These are phyloP conservation scores for Malthinus flaveolus DNA, from an alignment of 2,888 invertebrate genomes.

Conservation along the genomic window DNA sequence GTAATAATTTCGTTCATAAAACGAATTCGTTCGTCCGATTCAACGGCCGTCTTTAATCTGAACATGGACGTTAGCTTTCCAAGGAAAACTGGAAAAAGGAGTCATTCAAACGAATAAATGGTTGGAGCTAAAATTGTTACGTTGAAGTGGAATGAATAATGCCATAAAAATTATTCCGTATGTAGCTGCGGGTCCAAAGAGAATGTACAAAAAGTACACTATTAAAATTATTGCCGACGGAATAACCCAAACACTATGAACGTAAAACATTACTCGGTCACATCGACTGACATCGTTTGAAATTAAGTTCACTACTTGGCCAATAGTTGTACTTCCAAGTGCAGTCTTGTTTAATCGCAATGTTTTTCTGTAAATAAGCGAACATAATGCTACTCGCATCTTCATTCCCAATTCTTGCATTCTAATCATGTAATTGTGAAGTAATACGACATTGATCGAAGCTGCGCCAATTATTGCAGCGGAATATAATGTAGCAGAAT, in stretches of 20 bases:
- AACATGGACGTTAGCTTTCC: slow-evolving; percentile 73
- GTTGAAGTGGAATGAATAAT: slow-evolving; percentile 55
- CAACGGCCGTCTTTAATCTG: slow-evolving; percentile 75
- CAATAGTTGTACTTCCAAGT: slow-evolving; percentile 81
- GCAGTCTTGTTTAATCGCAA: slow-evolving; percentile 75
- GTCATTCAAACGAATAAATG: slow-evolving; percentile 35
- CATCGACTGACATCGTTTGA: slow-evolving; percentile 89
- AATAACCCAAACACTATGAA: slow-evolving; percentile 80
- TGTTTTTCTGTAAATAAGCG: slow-evolving; percentile 78
- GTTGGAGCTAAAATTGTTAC: slow-evolving; percentile 41
- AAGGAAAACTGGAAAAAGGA: slow-evolving; percentile 62
- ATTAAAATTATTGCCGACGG: slow-evolving; percentile 77
- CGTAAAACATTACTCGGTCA: slow-evolving; percentile 76
- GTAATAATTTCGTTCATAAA: slow-evolving; percentile 88
- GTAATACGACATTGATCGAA: slow-evolving; percentile 66
- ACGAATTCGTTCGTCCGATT: slow-evolving; percentile 87
- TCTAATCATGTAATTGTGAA: slow-evolving; percentile 82
- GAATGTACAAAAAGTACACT: slow-evolving; percentile 66
- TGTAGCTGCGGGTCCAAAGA: slow-evolving; percentile 59
- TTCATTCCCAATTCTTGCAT: slow-evolving; percentile 83
- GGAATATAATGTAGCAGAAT: slow-evolving; percentile 77
- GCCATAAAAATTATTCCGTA: slow-evolving; percentile 60
- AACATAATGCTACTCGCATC: slow-evolving; percentile 78
- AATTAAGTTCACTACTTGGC: slow-evolving; percentile 57
- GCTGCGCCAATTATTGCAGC: slow-evolving; percentile 71